Percentiles rank a stretch among this genome's conserved stretches.
These are phyloP conservation scores for Cuniculus paca DNA, from an alignment of 2,797 vertebrate genomes.

Conservation along the genomic window DNA sequence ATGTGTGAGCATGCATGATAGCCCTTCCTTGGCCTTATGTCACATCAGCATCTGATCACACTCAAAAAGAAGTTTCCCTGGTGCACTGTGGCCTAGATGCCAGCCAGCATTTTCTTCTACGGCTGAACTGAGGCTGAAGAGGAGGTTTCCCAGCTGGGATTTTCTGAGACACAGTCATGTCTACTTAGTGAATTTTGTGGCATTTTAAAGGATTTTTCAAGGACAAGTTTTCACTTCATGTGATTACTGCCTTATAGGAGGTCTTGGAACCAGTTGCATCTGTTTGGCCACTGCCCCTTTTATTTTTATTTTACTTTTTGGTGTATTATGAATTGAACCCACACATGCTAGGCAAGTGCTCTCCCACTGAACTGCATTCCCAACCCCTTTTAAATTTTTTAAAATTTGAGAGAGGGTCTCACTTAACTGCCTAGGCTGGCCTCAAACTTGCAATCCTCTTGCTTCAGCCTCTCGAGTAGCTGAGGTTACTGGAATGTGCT, in stretches of 20 bases:
- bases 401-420: background rate
- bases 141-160: conserved; percentile 8
- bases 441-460: background rate
- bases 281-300: background rate
- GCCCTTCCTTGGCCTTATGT: conserved; percentile 14
- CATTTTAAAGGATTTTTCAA: conserved; percentile 59
- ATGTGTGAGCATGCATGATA: fast-evolving
- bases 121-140: background rate
- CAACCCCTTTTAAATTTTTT: background rate
- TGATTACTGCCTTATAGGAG: conserved; percentile 36
- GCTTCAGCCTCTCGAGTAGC: background rate
- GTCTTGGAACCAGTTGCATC: conserved; percentile 28
- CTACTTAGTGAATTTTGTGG: conserved; percentile 32
- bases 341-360: background rate
- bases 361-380: background rate
- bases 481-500: background rate
- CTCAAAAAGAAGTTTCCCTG: background rate
- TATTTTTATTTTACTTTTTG: background rate
- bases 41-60: background rate
- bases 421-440: background rate
- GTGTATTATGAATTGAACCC: background rate
- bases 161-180: background rate
- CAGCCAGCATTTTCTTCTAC: conserved; percentile 1
- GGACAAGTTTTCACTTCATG: conserved; percentile 54
- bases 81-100: background rate